These are phyloP conservation scores for Morone saxatilis DNA, from an alignment of 2,113 vertebrate genomes.

Conservation along the genomic window DNA sequence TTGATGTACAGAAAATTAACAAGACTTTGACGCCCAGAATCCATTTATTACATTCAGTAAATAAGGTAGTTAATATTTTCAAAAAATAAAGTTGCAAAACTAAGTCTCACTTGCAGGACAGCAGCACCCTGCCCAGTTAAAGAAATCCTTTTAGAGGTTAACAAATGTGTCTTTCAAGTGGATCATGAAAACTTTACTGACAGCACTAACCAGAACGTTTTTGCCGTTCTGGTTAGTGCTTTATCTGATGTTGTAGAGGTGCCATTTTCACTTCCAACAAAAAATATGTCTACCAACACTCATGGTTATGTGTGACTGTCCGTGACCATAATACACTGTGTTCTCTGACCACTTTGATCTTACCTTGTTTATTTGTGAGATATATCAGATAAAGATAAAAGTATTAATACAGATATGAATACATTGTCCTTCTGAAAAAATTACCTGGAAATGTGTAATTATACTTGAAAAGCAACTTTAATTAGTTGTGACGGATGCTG, in stretches of 20 bases:
- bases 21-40: not conserved
- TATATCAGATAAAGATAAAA: no score
- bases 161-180: not conserved
- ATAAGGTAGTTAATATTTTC: not conserved
- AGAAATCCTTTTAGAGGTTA: not conserved
- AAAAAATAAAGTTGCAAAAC: not conserved
- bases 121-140: not conserved
- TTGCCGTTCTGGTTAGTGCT: not conserved
- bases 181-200: not conserved
- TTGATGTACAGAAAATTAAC: not conserved
- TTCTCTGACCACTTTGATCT: not conserved
- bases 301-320: not conserved
- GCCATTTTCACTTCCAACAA: constrained; percentile 13
- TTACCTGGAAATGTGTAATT: not conserved
- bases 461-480: not conserved
- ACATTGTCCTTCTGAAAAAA: no score
- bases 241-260: constrained; percentile 11
- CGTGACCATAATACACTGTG: not conserved
- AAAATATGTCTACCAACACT: no score
- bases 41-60: not conserved
- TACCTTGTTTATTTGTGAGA: not conserved
- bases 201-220: no score
- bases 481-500: no score
- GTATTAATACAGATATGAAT: no score
- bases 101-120: not conserved